Conservation (phyloP, 2,113 vertebrate species). For the Arothron firmamentum region DNA sequence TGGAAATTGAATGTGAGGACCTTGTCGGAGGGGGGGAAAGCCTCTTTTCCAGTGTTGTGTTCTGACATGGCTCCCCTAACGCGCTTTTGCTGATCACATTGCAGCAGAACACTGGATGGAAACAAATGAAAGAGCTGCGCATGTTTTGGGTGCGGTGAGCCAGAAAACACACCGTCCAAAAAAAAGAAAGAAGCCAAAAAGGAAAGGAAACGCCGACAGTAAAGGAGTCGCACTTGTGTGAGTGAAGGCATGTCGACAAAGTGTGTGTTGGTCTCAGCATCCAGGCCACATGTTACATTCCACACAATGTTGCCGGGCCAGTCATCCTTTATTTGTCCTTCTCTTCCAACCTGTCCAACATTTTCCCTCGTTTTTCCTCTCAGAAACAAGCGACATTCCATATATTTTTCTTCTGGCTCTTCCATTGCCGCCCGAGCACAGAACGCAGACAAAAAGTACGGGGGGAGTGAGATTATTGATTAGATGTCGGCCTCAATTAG, state of each 20-base stretch:
- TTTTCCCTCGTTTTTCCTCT: constrained; percentile 20
- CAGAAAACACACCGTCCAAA: constrained; percentile 14
- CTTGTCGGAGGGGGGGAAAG: constrained; percentile 23
- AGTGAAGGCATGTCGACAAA: constrained; percentile 27
- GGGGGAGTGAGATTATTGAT: constrained; percentile 74
- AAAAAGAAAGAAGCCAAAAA: neutral
- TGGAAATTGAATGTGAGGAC: constrained; percentile 2
- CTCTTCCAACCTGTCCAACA: constrained; percentile 20
- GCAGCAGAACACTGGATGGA: constrained; percentile 37
- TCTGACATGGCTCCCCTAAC: constrained; percentile 42
- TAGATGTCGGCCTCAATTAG: constrained; percentile 69
- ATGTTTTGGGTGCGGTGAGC: neutral
- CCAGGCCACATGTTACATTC: constrained; percentile 21
- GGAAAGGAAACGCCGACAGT: neutral
- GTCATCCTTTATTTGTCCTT: neutral
- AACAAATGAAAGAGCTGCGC: constrained; percentile 16
- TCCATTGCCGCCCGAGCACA: constrained; percentile 42
- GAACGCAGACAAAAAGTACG: constrained; percentile 52
- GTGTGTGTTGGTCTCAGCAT: constrained; percentile 15
- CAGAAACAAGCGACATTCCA: constrained; percentile 29
- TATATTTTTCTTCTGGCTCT: constrained; percentile 47
- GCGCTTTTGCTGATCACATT: constrained; percentile 49
- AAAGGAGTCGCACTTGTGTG: neutral
- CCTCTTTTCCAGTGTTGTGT: constrained; percentile 31
- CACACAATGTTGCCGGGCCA: neutral